These are phyloP conservation scores for Drosophila falleni DNA, from an alignment of 2,888 invertebrate species.

Conservation along the genomic window DNA sequence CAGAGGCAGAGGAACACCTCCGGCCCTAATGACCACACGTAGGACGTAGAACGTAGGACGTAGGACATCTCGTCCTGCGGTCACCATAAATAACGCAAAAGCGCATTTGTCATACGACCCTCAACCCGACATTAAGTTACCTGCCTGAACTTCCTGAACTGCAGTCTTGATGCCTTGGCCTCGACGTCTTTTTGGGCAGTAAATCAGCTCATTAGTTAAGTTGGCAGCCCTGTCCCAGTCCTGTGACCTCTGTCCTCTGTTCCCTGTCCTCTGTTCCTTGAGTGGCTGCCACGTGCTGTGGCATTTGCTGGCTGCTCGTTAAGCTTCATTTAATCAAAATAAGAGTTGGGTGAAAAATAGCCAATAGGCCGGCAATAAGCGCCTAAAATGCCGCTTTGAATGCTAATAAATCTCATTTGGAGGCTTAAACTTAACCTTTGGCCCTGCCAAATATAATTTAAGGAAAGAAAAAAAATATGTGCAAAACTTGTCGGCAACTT, in stretches of 20 bases:
- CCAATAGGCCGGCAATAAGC: constrained; percentile 64
- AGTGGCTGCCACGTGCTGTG: constrained; percentile 35
- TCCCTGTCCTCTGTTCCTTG: background rate
- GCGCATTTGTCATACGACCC: constrained; percentile 81
- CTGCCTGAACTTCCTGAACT: constrained; percentile 37
- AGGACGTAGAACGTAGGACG: too few species aligned
- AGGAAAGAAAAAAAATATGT: constrained; percentile 17
- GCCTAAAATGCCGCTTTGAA: constrained; percentile 79
- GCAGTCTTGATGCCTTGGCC: constrained; percentile 51
- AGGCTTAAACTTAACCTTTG: constrained; percentile 70
- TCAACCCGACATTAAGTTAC: constrained; percentile 7
- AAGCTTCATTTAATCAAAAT: constrained; percentile 84
- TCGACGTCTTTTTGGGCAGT: constrained; percentile 70
- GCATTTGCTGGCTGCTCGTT: constrained; percentile 57
- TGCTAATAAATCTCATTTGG: constrained; percentile 82
- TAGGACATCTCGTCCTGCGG: constrained; percentile 81
- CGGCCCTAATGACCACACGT: constrained; percentile 76
- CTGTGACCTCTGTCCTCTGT: background rate
- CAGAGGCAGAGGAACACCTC: constrained; percentile 17
- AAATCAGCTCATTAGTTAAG: constrained; percentile 84
- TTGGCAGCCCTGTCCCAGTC: constrained; percentile 42
- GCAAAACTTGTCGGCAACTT: constrained; percentile 50
- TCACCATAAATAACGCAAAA: constrained; percentile 80
- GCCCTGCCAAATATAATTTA: constrained; percentile 65
- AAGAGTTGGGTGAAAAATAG: constrained; percentile 81